These are phyloP conservation scores for Heliconius hewitsoni DNA, from an alignment of 1,140 invertebrate genomes.

Conservation along the genomic window DNA sequence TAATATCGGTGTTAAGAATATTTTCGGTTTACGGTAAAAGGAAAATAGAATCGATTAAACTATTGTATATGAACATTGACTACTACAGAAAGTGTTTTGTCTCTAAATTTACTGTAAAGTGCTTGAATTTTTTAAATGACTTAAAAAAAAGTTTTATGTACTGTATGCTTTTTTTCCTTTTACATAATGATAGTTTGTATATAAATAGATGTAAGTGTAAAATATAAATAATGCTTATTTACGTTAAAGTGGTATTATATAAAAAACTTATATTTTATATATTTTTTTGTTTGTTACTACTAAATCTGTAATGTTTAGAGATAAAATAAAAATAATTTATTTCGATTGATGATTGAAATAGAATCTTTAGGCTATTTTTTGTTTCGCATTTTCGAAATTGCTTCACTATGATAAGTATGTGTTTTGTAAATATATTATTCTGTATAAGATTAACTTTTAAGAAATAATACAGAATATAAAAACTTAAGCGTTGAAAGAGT, in stretches of 20 bases:
- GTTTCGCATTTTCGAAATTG: background rate
- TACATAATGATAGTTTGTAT: background rate
- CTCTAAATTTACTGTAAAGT: too few species aligned
- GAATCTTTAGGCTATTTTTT: background rate
- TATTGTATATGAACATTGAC: too few species aligned
- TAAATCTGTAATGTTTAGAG: background rate
- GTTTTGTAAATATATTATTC: background rate
- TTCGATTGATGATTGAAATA: background rate
- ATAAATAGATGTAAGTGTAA: conserved; percentile 8
- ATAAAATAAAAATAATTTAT: background rate
- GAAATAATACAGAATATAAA: background rate
- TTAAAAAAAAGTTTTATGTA: too few species aligned
- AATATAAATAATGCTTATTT: conserved; percentile 4
- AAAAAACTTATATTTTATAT: background rate
- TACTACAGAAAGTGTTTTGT: too few species aligned
- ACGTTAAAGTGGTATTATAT: background rate
- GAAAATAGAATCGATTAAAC: too few species aligned
- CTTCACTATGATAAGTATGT: background rate
- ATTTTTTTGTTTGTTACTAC: background rate
- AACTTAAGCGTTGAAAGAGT: background rate
- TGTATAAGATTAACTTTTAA: background rate
- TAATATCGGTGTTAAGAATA: too few species aligned
- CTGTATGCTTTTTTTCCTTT: too few species aligned
- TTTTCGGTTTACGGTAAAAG: too few species aligned
- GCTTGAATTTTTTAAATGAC: too few species aligned